Conservation (phyloP, 2,888 invertebrate species). For the Rhodophaea formosa region DNA sequence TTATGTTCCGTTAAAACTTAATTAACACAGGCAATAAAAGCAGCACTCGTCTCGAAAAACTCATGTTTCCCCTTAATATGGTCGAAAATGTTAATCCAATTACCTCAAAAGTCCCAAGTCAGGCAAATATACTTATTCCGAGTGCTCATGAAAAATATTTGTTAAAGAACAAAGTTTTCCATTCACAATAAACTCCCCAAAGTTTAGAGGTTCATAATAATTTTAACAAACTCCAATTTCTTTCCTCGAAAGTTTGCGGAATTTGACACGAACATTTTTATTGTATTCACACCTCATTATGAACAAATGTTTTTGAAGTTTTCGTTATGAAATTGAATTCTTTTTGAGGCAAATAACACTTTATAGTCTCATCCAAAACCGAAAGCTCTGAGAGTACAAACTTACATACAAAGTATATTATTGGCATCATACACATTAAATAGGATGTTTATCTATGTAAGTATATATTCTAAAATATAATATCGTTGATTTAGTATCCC, state of each 20-base stretch:
- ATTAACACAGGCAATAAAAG: no score
- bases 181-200: slow-evolving; percentile 1
- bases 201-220: slow-evolving; percentile 6
- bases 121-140: neutral
- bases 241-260: slow-evolving; percentile 1
- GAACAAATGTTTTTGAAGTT: neutral
- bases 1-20: no score
- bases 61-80: neutral
- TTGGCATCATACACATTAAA: no score
- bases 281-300: slow-evolving; percentile 13
- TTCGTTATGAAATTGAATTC: neutral
- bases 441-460: no score
- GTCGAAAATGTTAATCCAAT: neutral
- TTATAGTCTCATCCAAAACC: no score
- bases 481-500: no score
- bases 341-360: no score
- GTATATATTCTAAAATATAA: no score
- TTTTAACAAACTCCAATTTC: slow-evolving; percentile 3
- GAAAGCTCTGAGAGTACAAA: no score
- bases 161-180: neutral
- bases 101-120: neutral
- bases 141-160: slow-evolving; percentile 5
- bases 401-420: no score
- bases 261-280: slow-evolving; percentile 5
- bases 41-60: no score